phyloP scores from a whole-genome alignment of 2,113 vertebrate species.

The Polyodon spathula region DNA sequence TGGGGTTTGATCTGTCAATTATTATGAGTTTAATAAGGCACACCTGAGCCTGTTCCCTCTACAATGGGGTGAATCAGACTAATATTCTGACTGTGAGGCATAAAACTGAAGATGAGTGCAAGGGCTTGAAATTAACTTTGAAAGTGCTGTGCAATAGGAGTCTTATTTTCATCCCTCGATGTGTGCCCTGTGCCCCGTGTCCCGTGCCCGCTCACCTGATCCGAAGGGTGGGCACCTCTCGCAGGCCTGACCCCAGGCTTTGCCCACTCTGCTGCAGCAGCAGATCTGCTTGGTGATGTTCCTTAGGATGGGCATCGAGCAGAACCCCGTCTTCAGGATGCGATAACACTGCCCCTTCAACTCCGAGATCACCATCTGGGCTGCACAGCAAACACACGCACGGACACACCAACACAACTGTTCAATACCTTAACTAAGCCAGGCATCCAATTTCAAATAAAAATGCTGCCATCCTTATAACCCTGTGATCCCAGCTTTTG shows the following conservation, averaged over 20 bases:
- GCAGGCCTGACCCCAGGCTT: constrained; percentile 83
- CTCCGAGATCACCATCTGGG: constrained; percentile 75
- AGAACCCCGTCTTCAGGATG: constrained; percentile 51
- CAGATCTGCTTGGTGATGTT: constrained; percentile 96
- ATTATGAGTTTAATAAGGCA: too few relatives aligned
- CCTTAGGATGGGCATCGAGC: constrained; percentile 74
- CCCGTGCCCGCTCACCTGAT: constrained; percentile 56
- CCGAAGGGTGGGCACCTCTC: constrained; percentile 74
- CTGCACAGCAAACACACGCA: constrained; percentile 38
- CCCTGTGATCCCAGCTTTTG: too few relatives aligned
- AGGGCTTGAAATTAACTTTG: background rate
- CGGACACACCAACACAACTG: too few relatives aligned
- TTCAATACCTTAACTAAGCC: too few relatives aligned
- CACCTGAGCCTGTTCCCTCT: too few relatives aligned
- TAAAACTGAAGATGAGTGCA: background rate
- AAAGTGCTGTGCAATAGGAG: too few relatives aligned
- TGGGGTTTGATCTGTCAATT: too few relatives aligned
- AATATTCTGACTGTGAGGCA: too few relatives aligned
- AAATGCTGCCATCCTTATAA: too few relatives aligned
- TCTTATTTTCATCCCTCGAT: background rate
- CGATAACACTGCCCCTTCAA: constrained; percentile 80
- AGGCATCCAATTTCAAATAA: too few relatives aligned
- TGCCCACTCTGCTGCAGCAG: constrained; percentile 94
- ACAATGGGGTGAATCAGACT: too few relatives aligned
- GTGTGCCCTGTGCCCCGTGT: too few relatives aligned